Percentiles rank a stretch among this genome's conserved stretches.
Conservation (phyloP, 1,140 invertebrate species). For the Panulirus ornatus region DNA sequence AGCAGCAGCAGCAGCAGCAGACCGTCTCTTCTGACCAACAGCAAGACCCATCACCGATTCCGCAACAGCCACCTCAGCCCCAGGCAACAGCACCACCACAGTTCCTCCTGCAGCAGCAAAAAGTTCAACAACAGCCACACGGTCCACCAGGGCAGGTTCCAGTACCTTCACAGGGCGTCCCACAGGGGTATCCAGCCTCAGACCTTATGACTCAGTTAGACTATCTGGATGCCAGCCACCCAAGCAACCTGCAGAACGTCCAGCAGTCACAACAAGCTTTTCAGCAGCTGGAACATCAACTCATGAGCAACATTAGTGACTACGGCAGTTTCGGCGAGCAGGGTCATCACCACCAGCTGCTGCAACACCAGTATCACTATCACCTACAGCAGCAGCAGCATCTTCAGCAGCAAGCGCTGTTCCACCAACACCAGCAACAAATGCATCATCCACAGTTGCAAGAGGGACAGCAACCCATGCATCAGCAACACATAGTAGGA, state of each 20-base stretch:
- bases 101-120: not conserved
- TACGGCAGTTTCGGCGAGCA: conserved; percentile 1
- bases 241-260: not conserved
- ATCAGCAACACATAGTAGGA: not conserved
- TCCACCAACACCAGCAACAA: conserved; percentile 24
- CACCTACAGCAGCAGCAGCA: conserved; percentile 26
- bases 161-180: not conserved
- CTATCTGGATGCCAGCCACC: not conserved
- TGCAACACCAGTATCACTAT: conserved; percentile 11
- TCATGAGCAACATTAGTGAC: not conserved
- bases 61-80: not conserved
- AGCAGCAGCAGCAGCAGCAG: not conserved
- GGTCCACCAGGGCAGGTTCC: not conserved
- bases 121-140: conserved; percentile 5
- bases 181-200: not conserved
- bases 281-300: conserved; percentile 46
- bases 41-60: too few species aligned
- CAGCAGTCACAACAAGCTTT: conserved; percentile 34
- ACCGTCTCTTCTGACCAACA: not conserved
- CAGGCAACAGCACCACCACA: not conserved
- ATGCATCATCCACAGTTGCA: not conserved
- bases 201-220: conserved; percentile 43
- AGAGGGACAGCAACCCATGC: not conserved
- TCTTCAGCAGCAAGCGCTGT: not conserved
- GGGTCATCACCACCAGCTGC: not conserved